phyloP scores from a whole-genome alignment of 2,113 vertebrate genomes.

The Beaufortia kweichowensis region DNA sequence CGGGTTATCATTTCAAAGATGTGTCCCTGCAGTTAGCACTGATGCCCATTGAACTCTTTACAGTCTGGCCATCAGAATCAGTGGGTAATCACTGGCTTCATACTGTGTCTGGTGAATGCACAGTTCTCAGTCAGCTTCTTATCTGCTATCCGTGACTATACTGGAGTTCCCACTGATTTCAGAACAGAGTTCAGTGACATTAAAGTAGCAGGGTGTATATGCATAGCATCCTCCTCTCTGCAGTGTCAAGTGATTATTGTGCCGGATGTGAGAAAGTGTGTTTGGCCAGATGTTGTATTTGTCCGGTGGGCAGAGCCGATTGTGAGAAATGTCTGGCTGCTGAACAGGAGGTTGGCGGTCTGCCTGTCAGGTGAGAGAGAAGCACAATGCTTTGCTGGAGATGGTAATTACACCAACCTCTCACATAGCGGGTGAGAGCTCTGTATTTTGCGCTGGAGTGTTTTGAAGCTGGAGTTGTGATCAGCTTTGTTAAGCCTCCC shows the following conservation, averaged over 20 bases:
- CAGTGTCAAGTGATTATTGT: background rate
- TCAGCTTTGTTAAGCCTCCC: conserved; percentile 5
- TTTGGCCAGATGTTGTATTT: conserved; percentile 22
- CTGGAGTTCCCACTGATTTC: conserved; percentile 23
- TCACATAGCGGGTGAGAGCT: conserved; percentile 42
- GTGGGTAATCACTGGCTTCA: conserved; percentile 19
- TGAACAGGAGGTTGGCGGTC: conserved; percentile 22
- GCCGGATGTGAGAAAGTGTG: background rate
- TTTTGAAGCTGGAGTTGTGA: conserved; percentile 20
- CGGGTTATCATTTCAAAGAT: conserved; percentile 2
- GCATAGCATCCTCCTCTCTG: background rate
- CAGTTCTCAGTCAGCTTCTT: conserved; percentile 16
- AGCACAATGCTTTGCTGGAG: conserved; percentile 40
- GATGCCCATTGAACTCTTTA: conserved; percentile 46
- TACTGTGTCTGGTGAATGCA: conserved; percentile 38
- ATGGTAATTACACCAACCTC: conserved; percentile 42
- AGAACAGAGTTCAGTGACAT: background rate
- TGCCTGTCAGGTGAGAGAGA: conserved; percentile 18
- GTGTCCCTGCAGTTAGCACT: background rate
- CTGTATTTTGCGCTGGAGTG: conserved; percentile 19
- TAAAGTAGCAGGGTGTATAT: background rate
- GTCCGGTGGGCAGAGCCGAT: conserved; percentile 16
- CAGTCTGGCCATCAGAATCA: conserved; percentile 24
- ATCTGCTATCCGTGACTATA: conserved; percentile 32
- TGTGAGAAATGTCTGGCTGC: conserved; percentile 16